These are phyloP conservation scores for Maniola hyperantus DNA, from an alignment of 2,888 invertebrate genomes.

Conservation along the genomic window DNA sequence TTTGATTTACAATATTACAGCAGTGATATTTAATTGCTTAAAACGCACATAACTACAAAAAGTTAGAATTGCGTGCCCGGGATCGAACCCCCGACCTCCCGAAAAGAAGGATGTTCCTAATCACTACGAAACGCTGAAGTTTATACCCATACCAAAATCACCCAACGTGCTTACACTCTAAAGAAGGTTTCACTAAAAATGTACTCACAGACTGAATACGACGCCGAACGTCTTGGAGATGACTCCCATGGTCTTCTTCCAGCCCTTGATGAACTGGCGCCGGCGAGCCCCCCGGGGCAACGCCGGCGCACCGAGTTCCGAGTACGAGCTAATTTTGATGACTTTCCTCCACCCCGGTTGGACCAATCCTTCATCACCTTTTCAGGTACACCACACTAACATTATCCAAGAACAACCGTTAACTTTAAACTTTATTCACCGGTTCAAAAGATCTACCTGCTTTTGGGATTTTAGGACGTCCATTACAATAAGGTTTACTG, in stretches of 20 bases:
- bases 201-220: conserved; percentile 91
- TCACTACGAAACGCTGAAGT: no score
- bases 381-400: conserved; percentile 54
- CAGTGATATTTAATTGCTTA: no score
- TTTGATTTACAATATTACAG: no score
- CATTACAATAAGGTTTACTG: conserved; percentile 29
- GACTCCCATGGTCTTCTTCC: conserved; percentile 87
- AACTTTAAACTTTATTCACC: conserved; percentile 17
- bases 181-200: background rate
- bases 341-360: conserved; percentile 46
- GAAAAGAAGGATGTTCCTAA: no score
- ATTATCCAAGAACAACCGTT: conserved; percentile 24
- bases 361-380: conserved; percentile 60
- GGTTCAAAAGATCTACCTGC: conserved; percentile 25
- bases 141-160: no score
- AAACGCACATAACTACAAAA: no score
- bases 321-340: conserved; percentile 78
- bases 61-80: no score
- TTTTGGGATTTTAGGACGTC: conserved; percentile 2
- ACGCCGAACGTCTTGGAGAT: conserved; percentile 90
- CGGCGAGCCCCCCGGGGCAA: conserved; percentile 75
- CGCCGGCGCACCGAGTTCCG: conserved; percentile 70
- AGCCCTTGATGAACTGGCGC: conserved; percentile 77
- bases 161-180: no score
- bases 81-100: no score